A percentile compares a stretch with the other conserved stretches of the same genome.
These are phyloP conservation scores for Petrosia ficiformis DNA, from an alignment of 37 sponge, comb jelly and placozoan genomes.

Conservation along the genomic window DNA sequence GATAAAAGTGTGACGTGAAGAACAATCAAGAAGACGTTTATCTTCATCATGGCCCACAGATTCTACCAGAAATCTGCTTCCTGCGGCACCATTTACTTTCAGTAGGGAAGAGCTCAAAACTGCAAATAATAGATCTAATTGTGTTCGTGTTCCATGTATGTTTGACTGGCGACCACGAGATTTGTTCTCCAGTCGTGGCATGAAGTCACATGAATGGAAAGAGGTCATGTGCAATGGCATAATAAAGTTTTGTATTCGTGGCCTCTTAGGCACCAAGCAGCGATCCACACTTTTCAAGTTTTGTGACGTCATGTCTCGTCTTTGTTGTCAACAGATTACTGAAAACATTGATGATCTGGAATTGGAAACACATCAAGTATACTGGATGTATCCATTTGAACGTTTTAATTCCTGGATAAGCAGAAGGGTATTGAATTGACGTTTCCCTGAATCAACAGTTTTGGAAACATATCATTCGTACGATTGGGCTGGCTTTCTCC, in stretches of 20 bases:
- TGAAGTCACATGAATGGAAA: conserved; percentile 6
- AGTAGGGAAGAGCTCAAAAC: background rate
- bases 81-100: conserved; percentile 6
- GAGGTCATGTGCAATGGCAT: conserved; percentile 26
- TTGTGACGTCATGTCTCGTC: too few species aligned
- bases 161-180: too few species aligned
- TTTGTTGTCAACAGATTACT: too few species aligned
- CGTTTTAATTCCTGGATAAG: too few species aligned
- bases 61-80: background rate
- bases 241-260: too few species aligned
- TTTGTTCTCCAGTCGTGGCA: background rate
- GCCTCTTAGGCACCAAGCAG: conserved; percentile 15
- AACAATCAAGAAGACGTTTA: background rate
- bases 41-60: background rate
- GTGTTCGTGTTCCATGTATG: background rate
- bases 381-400: too few species aligned
- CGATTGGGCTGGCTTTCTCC: too few species aligned
- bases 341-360: too few species aligned
- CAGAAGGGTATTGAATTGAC: too few species aligned
- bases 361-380: too few species aligned
- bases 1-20: conserved; percentile 10
- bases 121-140: background rate
- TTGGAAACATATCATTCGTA: too few species aligned
- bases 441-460: too few species aligned
- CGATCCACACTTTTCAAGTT: conserved; percentile 9